Evolutionary conservation across 2,797 vertebrate species (phyloP), one percentile per base, ranked within the genome.

Genomic region (Gambusia yucatana): DNA sequence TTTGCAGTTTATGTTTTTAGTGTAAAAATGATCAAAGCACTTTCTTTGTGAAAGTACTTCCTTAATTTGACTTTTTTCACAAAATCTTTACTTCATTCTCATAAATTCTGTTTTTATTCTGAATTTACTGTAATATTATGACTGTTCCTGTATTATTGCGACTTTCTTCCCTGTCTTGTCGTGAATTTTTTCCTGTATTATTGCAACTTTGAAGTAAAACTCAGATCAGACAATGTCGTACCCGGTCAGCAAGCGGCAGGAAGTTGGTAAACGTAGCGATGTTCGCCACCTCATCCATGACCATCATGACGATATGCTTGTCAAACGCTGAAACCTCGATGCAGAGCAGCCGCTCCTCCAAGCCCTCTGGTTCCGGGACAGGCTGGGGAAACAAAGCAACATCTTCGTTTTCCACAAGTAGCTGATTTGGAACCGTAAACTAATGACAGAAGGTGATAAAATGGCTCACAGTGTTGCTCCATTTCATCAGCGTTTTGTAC

Each of bases 211-310:
- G 25, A 5, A 28, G 55, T 59, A 14, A 16, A 59, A 36, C 33
- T 14, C 44, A 39, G 25, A 28, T 48, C 36, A 3, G 61, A 30
- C 22, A 36, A 43, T 36, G 8, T 55, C 4, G 3, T 88, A 94
- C 93, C 91, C 90, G 84, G 87, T 94, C 91, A 72, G 84, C 82
- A 0, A 94, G 87, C 0, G 91, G 86, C 77, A 94, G 86, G 63
- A 88, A 91, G 81, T 74, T 59, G 48, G 79, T 41, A 16, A 88
- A 69, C 0, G 78, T 0, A 0, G 80, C 83, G 0, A 86, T 20
- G 28, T 61, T 69, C 0, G 63, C 59, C 71, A 91, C 87, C 3
- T 28, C 6, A 0, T 76, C 30, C 1, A 90, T 13, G 41, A 90
- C 75, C 0, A 3, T 0, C 9, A 0, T 16, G 22, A 87, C 6